These are phyloP conservation scores for Chionoecetes opilio DNA, from an alignment of 1,140 invertebrate genomes.

Conservation along the genomic window DNA sequence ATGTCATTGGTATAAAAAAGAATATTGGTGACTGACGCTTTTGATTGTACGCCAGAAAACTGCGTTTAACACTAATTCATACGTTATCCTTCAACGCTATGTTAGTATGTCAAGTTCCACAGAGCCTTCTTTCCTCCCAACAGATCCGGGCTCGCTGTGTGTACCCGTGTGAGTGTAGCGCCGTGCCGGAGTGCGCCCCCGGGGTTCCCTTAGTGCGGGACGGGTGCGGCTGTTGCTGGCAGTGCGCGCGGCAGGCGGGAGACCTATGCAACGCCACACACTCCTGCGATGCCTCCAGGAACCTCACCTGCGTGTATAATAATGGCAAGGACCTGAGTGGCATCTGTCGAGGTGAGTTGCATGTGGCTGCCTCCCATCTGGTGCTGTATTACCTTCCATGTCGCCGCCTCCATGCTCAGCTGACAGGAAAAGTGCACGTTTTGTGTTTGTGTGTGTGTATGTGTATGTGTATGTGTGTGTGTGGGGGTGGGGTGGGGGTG, in stretches of 20 bases:
- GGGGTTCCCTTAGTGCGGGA: conserved; percentile 84
- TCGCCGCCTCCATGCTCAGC: background rate
- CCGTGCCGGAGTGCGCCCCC: conserved; percentile 42
- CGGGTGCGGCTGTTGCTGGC: conserved; percentile 85
- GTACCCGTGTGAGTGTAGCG: conserved; percentile 70
- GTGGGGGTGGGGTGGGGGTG: no score
- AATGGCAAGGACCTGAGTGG: conserved; percentile 80
- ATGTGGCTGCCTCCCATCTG: no score
- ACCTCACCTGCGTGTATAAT: conserved; percentile 83
- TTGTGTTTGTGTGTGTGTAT: no score
- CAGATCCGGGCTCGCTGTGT: conserved; percentile 59
- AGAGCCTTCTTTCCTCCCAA: background rate
- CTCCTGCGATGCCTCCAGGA: conserved; percentile 83
- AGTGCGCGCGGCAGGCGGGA: conserved; percentile 85
- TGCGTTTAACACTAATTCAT: no score
- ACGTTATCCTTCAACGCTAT: background rate
- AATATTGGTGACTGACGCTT: no score
- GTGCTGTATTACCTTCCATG: no score
- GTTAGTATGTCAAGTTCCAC: background rate
- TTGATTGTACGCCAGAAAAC: no score
- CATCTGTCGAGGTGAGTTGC: conserved; percentile 83
- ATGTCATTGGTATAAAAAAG: no score
- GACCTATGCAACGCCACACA: conserved; percentile 84
- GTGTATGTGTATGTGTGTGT: no score
- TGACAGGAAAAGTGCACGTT: background rate